A percentile compares a stretch with the other conserved stretches of the same genome.
phyloP scores from a whole-genome alignment of 2,113 vertebrate species.

The Scomber scombrus region DNA sequence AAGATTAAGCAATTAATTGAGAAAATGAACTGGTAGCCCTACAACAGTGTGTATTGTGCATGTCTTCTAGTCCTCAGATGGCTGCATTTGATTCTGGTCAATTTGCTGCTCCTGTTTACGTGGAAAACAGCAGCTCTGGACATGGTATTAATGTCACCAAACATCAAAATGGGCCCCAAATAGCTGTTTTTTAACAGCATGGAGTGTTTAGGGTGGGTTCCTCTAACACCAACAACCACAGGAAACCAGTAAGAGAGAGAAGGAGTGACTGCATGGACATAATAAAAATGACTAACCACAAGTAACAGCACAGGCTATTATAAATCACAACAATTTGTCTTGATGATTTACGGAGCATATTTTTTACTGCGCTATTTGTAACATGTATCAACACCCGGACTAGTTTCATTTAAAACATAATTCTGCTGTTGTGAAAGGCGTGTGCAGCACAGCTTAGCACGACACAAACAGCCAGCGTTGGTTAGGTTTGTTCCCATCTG shows the following conservation, averaged over 20 bases:
- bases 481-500: background rate
- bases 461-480: background rate
- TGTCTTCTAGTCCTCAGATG: too few species aligned
- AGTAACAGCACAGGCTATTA: background rate
- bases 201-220: background rate
- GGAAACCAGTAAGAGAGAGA: background rate
- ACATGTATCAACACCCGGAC: constrained; percentile 5
- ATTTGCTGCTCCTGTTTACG: too few species aligned
- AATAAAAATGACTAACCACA: constrained; percentile 5
- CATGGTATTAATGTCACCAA: background rate
- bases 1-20: too few species aligned
- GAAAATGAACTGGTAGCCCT: too few species aligned
- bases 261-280: background rate
- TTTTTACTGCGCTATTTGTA: constrained; percentile 13
- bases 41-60: too few species aligned
- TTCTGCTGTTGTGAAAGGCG: background rate
- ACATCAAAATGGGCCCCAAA: background rate
- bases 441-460: background rate
- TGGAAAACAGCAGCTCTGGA: too few species aligned
- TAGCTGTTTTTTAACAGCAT: background rate
- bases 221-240: background rate
- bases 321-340: constrained; percentile 5
- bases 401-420: background rate
- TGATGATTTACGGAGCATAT: constrained; percentile 8
- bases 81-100: too few species aligned